Conservation (phyloP, 2,113 vertebrate genomes). For the Nesogale talazaci region DNA sequence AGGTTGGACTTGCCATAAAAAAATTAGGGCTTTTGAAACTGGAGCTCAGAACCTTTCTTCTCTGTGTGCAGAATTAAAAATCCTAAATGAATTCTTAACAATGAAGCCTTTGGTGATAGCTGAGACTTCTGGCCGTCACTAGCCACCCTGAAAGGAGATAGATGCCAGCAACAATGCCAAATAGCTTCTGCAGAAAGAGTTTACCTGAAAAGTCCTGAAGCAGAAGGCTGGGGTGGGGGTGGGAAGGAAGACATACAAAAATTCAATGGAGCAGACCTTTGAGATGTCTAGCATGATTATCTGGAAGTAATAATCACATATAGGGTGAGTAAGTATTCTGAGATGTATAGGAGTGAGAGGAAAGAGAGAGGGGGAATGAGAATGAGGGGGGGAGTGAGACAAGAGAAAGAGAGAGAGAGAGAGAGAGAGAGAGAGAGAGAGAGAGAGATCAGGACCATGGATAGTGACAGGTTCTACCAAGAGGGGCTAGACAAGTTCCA, state of each 20-base stretch:
- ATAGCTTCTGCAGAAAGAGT: conserved; percentile 31
- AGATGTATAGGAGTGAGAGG: neutral
- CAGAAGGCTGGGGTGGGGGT: neutral
- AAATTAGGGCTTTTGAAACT: neutral
- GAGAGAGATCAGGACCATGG: neutral
- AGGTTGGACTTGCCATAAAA: neutral
- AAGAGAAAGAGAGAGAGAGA: no score
- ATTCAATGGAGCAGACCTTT: neutral
- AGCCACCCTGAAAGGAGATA: neutral
- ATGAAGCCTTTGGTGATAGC: neutral
- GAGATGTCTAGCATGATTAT: conserved; percentile 12
- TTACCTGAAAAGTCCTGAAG: neutral
- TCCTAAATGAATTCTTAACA: neutral
- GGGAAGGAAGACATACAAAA: neutral
- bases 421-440: neutral
- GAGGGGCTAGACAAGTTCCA: neutral
- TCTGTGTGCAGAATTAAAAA: neutral
- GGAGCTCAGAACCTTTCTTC: neutral
- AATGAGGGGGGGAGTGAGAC: neutral
- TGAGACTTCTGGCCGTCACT: conserved; percentile 4
- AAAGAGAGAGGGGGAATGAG: neutral
- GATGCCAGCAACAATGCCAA: neutral
- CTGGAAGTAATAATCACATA: neutral
- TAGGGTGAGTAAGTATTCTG: neutral
- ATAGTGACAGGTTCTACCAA: neutral